These are phyloP conservation scores for Apomyelois bistriatella DNA, from an alignment of 2,888 invertebrate genomes.

Conservation along the genomic window DNA sequence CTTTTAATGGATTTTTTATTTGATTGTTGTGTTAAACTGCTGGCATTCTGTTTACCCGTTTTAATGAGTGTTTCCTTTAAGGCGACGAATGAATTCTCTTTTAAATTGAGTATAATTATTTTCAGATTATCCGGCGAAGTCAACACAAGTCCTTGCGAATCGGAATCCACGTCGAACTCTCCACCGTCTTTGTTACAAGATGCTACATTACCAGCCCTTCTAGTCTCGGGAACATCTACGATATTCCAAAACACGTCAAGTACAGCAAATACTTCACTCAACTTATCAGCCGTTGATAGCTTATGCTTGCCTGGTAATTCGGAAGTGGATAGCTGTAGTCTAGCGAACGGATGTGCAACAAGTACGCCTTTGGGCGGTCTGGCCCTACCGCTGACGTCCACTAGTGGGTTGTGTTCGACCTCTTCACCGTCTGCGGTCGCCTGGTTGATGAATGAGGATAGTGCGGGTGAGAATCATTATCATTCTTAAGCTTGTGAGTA, in stretches of 20 bases:
- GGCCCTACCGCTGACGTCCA: constrained; percentile 62
- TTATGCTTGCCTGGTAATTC: constrained; percentile 45
- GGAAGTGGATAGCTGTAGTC: constrained; percentile 58
- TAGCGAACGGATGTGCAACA: constrained; percentile 68
- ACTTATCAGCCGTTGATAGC: constrained; percentile 50
- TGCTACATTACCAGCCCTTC: constrained; percentile 62
- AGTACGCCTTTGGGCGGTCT: constrained; percentile 50
- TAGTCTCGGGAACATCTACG: constrained; percentile 67
- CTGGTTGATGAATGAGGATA: constrained; percentile 80
- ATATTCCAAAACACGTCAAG: constrained; percentile 65
- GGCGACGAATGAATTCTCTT: background rate
- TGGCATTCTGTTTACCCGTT: constrained; percentile 29
- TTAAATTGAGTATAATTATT: constrained; percentile 20
- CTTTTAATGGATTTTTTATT: constrained; percentile 43
- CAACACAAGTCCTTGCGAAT: constrained; percentile 80
- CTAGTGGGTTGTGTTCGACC: constrained; percentile 64
- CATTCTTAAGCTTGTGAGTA: too few relatives aligned
- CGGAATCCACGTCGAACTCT: constrained; percentile 82
- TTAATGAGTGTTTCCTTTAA: constrained; percentile 28
- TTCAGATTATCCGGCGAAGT: constrained; percentile 69
- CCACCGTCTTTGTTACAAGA: constrained; percentile 73
- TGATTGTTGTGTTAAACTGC: constrained; percentile 37
- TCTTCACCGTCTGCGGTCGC: constrained; percentile 71
- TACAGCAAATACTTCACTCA: constrained; percentile 45
- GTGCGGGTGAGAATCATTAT: constrained; percentile 51